Percentiles rank a stretch among this genome's conserved stretches.
phyloP scores from a whole-genome alignment of 2,113 vertebrate species.

The Nyctibius bracteatus region DNA sequence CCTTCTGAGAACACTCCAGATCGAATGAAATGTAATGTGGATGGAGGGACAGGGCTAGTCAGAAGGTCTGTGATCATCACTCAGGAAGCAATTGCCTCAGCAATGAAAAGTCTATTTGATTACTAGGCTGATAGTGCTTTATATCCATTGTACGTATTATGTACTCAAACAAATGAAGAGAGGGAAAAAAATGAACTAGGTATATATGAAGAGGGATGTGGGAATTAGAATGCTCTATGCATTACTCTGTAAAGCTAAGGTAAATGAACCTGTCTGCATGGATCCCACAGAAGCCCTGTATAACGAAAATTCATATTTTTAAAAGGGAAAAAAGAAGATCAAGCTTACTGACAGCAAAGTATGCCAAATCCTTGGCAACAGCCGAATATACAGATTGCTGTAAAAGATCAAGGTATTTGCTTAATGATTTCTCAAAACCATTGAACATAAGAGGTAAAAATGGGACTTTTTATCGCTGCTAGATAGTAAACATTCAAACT shows the following conservation, averaged over 20 bases:
- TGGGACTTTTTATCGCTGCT: neutral
- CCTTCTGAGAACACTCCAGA: neutral
- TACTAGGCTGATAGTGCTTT: neutral
- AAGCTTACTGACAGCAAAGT: neutral
- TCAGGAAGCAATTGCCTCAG: neutral
- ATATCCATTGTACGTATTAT: neutral
- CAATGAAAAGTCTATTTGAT: constrained; percentile 10
- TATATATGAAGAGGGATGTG: neutral
- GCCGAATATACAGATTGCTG: neutral
- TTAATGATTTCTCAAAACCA: neutral
- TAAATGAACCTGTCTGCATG: neutral
- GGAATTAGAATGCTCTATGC: neutral
- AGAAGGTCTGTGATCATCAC: neutral
- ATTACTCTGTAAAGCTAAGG: neutral
- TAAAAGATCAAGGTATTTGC: neutral
- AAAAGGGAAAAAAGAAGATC: neutral
- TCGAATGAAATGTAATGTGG: neutral
- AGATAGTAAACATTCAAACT: neutral
- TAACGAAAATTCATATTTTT: neutral
- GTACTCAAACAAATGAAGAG: neutral
- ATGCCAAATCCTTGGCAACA: neutral
- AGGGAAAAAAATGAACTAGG: neutral
- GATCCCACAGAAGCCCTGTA: neutral
- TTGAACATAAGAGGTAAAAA: neutral
- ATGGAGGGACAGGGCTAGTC: neutral